A percentile compares a stretch with the other conserved stretches of the same genome.
phyloP scores from a whole-genome alignment of 2,888 invertebrate genomes.

The Epinotia nisella region DNA sequence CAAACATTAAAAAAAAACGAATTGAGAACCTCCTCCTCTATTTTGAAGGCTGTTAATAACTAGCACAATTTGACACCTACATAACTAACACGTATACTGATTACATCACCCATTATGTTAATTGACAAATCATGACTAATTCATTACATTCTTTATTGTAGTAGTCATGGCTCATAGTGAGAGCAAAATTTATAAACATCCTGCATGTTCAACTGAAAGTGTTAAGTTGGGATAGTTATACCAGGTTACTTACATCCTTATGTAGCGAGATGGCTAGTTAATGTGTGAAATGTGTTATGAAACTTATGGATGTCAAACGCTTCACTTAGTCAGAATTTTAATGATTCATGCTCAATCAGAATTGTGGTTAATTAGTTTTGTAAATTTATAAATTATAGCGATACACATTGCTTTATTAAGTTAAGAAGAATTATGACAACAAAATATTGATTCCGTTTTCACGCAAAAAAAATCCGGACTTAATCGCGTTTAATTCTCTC shows the following conservation, averaged over 20 bases:
- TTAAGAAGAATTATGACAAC: too few species aligned
- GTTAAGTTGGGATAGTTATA: not conserved
- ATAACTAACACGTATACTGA: not conserved
- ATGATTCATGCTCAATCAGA: too few species aligned
- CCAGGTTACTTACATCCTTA: not conserved
- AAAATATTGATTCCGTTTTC: too few species aligned
- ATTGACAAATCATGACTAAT: slow-evolving; percentile 30
- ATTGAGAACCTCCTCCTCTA: too few species aligned
- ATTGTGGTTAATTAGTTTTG: too few species aligned
- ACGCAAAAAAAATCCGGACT: too few species aligned
- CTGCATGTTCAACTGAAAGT: not conserved
- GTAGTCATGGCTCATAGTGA: not conserved
- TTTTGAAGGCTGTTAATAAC: too few species aligned
- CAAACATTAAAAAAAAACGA: too few species aligned
- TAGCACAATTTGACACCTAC: slow-evolving; percentile 23
- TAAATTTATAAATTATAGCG: too few species aligned
- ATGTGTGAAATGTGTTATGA: not conserved
- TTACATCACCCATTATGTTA: slow-evolving; percentile 33
- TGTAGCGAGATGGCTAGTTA: not conserved
- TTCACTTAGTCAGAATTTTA: too few species aligned
- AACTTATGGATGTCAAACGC: not conserved
- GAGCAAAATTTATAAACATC: slow-evolving; percentile 20
- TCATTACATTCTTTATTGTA: slow-evolving; percentile 17
- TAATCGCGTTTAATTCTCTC: too few species aligned
- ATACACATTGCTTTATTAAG: too few species aligned